Conservation (phyloP, 2,888 invertebrate genomes). For the Sympetrum striolatum region DNA sequence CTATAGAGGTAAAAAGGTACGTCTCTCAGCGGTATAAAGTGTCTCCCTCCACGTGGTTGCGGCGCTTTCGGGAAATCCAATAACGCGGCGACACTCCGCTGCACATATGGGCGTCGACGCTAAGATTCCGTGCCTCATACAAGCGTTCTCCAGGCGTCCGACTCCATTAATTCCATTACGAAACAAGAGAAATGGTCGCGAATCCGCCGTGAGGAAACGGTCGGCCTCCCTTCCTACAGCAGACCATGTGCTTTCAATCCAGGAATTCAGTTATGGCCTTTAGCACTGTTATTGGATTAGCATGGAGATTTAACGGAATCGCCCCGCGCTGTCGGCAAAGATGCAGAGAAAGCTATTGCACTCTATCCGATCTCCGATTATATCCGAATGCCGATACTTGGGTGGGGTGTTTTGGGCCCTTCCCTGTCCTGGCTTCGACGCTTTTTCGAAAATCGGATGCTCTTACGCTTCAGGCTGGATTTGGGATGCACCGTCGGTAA, state of each 20-base stretch:
- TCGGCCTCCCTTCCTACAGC: background rate
- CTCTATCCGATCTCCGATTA: background rate
- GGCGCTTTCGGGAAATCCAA: background rate
- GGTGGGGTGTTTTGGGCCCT: no score
- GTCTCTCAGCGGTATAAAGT: no score
- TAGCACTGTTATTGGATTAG: background rate
- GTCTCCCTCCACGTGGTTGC: no score
- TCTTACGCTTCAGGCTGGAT: no score
- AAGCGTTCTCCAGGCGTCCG: background rate
- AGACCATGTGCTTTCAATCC: background rate
- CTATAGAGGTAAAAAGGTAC: no score
- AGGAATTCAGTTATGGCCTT: background rate
- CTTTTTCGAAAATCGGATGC: no score
- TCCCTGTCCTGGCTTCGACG: no score
- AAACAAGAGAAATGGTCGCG: background rate
- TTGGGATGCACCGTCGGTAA: no score
- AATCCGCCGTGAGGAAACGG: background rate
- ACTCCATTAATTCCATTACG: background rate
- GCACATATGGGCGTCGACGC: background rate
- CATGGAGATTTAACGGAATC: background rate
- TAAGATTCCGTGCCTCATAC: background rate
- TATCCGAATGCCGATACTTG: no score
- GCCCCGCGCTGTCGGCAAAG: background rate
- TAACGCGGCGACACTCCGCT: background rate
- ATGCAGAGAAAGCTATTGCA: background rate